Conservation (phyloP, 2,113 vertebrate genomes). For the Pterocles gutturalis region DNA sequence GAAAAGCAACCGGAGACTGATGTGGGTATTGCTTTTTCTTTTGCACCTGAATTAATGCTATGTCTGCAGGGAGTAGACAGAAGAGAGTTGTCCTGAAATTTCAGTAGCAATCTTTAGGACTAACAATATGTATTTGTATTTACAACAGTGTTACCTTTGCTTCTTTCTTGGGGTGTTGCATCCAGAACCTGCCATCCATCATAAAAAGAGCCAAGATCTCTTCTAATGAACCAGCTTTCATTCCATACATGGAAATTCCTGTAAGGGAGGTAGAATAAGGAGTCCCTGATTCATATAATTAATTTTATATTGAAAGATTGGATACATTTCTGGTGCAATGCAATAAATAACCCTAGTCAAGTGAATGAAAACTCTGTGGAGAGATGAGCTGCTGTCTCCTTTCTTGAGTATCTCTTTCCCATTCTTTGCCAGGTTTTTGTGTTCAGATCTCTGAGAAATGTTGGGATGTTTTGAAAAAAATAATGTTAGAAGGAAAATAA, state of each 20-base stretch:
- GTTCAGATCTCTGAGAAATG: background rate
- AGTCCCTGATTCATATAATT: background rate
- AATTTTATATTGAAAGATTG: background rate
- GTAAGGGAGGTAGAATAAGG: background rate
- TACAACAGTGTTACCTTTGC: slow-evolving; percentile 39
- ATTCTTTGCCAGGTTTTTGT: background rate
- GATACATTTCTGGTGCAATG: background rate
- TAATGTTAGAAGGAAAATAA: background rate
- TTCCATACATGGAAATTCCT: slow-evolving; percentile 75
- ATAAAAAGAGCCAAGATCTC: slow-evolving; percentile 55
- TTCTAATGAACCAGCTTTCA: slow-evolving; percentile 68
- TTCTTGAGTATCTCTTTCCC: background rate
- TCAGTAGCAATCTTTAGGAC: background rate
- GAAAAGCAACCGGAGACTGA: background rate
- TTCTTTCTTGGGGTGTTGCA: slow-evolving; percentile 71
- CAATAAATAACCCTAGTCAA: background rate
- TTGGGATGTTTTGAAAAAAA: background rate
- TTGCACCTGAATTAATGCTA: background rate
- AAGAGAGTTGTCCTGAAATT: background rate
- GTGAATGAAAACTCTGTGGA: background rate
- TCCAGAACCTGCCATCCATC: slow-evolving; percentile 74
- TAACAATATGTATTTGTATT: background rate
- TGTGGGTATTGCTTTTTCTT: background rate
- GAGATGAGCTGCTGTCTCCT: background rate
- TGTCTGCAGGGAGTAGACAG: background rate